Base-by-base conservation (phyloP, 2,888 invertebrate species). In the Esperia sulphurella region DNA sequence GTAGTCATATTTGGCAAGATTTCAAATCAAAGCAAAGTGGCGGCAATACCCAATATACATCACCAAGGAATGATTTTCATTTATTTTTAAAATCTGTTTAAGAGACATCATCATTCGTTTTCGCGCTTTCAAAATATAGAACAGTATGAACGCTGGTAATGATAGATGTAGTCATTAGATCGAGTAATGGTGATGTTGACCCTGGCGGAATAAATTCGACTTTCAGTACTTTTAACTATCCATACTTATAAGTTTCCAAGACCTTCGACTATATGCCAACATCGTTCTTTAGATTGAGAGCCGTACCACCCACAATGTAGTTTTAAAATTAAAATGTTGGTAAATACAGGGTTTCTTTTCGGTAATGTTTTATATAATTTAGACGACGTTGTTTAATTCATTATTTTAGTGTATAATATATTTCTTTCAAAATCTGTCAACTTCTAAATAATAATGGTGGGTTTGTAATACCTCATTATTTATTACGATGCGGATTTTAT, bases 1-100 rank as follows among this genome's bases (percentile, higher is more conserved):
- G 66, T 69, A 75, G 57, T 67, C 61, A 52, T 70, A 57, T 76
- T 73, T 83, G 85, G 85, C 84, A 77, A 62, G 56, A 61, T 63
- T 70, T 81, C 83, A 82, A 80, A 65, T 67, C 60, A 65, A 69
- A 63, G 57, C 52, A 42, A 53, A 66, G 63, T 55, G 66, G 52
- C 50, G 62, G 43, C 46, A 52, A 49, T 49, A 46, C 47, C 55
- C 53, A 53, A 46, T 47, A 3, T 8, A 49, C 45, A 49, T 44
- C 28, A 45, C 45, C 55, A 52, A 55, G 52, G 55, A 51, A 55
- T 50, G 55, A 51, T 52, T 46, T 45, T 35, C 28, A 49, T 51
- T 53, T 55, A 51, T 57, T 57, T 52, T 49, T 53, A 48, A 38
- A 49, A 21, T 21, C 41, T 37, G 42, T 41, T 54, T 48, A 49